These are phyloP conservation scores for Philotrypesis tridentata DNA, from an alignment of 1,140 invertebrate species.

Conservation along the genomic window DNA sequence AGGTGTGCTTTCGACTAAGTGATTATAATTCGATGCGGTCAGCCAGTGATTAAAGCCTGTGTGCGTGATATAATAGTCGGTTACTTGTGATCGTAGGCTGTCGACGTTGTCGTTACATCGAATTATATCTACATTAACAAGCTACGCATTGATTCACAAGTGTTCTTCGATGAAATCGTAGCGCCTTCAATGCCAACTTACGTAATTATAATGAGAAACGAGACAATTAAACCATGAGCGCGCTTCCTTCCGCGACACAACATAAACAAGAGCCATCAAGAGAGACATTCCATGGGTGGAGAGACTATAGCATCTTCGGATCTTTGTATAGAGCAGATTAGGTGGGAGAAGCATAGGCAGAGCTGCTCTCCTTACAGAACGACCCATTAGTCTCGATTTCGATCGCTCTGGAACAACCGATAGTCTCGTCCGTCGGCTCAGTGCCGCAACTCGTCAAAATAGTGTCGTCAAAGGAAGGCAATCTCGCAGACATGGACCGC, in stretches of 20 bases:
- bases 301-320: not conserved
- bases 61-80: not conserved
- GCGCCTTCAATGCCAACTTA: not conserved
- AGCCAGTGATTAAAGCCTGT: not conserved
- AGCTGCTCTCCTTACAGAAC: not conserved
- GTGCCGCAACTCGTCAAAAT: not conserved
- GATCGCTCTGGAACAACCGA: not conserved
- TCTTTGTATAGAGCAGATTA: not conserved
- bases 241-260: not conserved
- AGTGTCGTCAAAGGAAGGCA: not conserved
- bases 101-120: not conserved
- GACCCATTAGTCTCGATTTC: not conserved
- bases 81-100: not conserved
- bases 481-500: constrained; percentile 21
- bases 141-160: not conserved
- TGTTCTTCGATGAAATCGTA: not conserved
- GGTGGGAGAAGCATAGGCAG: constrained; percentile 18
- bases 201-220: not conserved
- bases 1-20: not conserved
- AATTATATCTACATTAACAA: not conserved
- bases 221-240: not conserved
- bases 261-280: not conserved
- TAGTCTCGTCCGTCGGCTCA: not conserved
- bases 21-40: not conserved
- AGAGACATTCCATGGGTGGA: not conserved